Conservation (phyloP, 1,140 invertebrate genomes). For the Cyrtorhinus lividipennis region DNA sequence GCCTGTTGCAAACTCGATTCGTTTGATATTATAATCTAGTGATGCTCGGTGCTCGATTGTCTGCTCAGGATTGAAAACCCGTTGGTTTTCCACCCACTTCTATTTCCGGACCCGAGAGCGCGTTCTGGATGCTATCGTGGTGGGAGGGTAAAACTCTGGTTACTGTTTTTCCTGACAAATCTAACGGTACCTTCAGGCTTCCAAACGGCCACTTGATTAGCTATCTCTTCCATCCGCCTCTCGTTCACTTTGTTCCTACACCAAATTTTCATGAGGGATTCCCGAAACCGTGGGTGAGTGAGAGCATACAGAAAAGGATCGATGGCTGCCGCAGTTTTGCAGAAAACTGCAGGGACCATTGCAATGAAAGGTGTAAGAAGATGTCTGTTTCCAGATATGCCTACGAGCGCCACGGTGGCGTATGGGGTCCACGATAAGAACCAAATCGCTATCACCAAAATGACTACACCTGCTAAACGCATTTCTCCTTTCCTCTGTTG, state of each 20-base stretch:
- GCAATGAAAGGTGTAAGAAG: slow-evolving; percentile 47
- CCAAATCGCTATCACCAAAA: slow-evolving; percentile 51
- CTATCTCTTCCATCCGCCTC: not conserved
- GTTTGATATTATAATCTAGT: too few species aligned
- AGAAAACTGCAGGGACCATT: slow-evolving; percentile 62
- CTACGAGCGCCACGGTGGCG: slow-evolving; percentile 52
- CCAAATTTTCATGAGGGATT: slow-evolving; percentile 34
- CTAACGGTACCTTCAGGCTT: not conserved
- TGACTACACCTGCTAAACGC: slow-evolving; percentile 47
- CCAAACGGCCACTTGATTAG: not conserved
- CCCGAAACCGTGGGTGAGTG: slow-evolving; percentile 49
- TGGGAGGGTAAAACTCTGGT: too few species aligned
- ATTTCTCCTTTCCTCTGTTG: slow-evolving; percentile 48
- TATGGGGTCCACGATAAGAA: slow-evolving; percentile 64
- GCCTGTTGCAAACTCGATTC: too few species aligned
- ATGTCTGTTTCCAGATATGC: slow-evolving; percentile 44
- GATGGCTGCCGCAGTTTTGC: slow-evolving; percentile 54
- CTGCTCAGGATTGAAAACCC: too few species aligned
- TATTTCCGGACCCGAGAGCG: too few species aligned
- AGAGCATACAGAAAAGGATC: slow-evolving; percentile 62
- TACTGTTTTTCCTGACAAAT: not conserved
- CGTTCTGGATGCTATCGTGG: too few species aligned
- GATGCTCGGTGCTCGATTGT: too few species aligned
- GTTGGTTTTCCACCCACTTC: too few species aligned
- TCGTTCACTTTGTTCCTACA: slow-evolving; percentile 17